Evolutionary conservation across 2,113 vertebrate species (phyloP), one percentile per base, ranked within the genome.

Genomic region (Poeciliopsis prolifica): DNA sequence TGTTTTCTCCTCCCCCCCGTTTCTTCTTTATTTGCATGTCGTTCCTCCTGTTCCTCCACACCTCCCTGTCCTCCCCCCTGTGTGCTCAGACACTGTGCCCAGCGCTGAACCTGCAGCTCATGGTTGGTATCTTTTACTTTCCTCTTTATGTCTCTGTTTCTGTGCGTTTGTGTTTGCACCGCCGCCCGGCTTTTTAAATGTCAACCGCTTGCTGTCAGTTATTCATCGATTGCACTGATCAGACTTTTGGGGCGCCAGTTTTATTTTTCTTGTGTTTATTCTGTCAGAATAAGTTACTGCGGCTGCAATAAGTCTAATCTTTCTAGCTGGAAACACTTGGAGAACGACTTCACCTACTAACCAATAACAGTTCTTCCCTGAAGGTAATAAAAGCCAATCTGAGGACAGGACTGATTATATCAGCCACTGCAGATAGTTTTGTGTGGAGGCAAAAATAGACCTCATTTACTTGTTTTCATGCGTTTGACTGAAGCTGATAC

Each of bases 101-200:
- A 94, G 93, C 92, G 92, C 94, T 86, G 94, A 95, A 93, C 93
- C 94, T 80, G 94, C 94, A 89, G 93, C 94, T 94, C 94, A 95
- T 92, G 94, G 94, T 95, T 93, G 93, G 94, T 95, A 94, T 88
- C 90, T 91, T 42, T 86, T 94, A 88, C 72, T 89, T 90, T 92
- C 67, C 86, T 86, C 80, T 84, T 65, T 82, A 68, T 77, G 67
- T 75, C 35, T 79, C 26, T 76, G 65, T 73, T 65, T 69, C n/a
- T 48, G 19, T 13, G 70, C 63, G 33, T 73, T 77, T 69, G 19
- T 72, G 31, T 80, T 68, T 86, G 60, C 79, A 42, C 77, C 64
- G 51, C 51, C 10, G 22, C 22, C 10, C 10, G 9, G 51, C 22
- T n/a, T 58, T 58, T 19, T 6, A 66, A 72, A 82, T 81, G 70